Conservation (phyloP, 2,888 invertebrate genomes). For the Allolobophora icterica region DNA sequence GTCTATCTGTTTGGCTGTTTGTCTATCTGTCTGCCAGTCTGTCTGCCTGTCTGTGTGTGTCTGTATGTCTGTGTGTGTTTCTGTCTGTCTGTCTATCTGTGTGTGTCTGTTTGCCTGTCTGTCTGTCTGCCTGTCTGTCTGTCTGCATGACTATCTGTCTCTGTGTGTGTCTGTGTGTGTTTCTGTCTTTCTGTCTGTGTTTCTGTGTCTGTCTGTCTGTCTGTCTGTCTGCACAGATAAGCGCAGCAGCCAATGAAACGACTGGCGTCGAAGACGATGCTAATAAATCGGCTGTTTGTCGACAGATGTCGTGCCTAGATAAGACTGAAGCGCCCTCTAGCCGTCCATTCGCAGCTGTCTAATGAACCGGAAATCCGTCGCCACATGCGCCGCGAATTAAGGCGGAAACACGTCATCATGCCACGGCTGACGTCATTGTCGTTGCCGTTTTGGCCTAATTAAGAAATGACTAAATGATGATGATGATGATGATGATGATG, state of each 20-base stretch:
- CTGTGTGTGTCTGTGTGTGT: no score
- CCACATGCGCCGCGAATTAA: background rate
- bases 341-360: background rate
- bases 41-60: no score
- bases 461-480: background rate
- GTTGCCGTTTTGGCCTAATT: background rate
- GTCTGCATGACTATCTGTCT: no score
- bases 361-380: background rate
- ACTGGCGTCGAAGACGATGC: background rate
- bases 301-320: background rate
- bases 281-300: background rate
- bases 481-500: background rate
- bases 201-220: background rate
- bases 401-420: constrained; percentile 1
- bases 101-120: background rate
- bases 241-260: background rate
- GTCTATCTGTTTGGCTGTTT: no score
- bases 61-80: background rate
- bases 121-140: background rate
- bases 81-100: background rate
- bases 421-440: background rate
- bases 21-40: no score
- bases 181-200: no score
- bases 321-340: background rate
- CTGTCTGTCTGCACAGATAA: background rate